Evolutionary conservation across 2,797 vertebrate species (phyloP).

Genomic region (Semotilus atromaculatus): DNA sequence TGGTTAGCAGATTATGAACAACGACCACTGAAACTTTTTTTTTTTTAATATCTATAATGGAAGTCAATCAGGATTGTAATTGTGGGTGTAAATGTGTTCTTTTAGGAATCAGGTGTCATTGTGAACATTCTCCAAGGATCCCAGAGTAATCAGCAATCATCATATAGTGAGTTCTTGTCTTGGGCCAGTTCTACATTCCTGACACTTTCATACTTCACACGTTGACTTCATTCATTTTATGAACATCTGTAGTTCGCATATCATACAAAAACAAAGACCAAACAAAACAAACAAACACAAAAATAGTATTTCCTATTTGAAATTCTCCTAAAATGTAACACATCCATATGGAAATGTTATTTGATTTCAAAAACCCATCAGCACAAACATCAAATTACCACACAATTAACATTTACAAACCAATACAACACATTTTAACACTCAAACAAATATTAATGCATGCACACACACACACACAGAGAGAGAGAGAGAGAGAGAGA

Average conservation of each 20-base stretch:
- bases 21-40: not conserved
- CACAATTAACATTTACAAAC: slow-evolving; percentile 12
- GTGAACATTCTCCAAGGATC: slow-evolving; percentile 55
- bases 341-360: not conserved
- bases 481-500: no score
- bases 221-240: slow-evolving; percentile 52
- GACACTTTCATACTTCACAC: slow-evolving; percentile 56
- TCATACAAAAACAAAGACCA: slow-evolving; percentile 28
- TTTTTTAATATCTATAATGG: slow-evolving; percentile 48
- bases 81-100: slow-evolving; percentile 63
- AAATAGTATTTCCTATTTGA: not conserved
- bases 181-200: slow-evolving; percentile 51
- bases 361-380: not conserved
- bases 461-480: slow-evolving; percentile 5
- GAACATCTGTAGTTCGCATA: not conserved
- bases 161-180: slow-evolving; percentile 47
- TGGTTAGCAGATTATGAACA: not conserved
- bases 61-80: slow-evolving; percentile 61
- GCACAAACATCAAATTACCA: slow-evolving; percentile 17
- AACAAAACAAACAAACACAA: slow-evolving; percentile 16
- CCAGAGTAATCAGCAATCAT: slow-evolving; percentile 60
- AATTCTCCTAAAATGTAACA: not conserved
- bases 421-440: not conserved
- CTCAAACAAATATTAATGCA: slow-evolving; percentile 22
- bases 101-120: slow-evolving; percentile 65